A percentile compares a stretch with the other conserved stretches of the same genome.
phyloP scores from a whole-genome alignment of 1,140 invertebrate genomes.

The Euwallacea fornicatus region DNA sequence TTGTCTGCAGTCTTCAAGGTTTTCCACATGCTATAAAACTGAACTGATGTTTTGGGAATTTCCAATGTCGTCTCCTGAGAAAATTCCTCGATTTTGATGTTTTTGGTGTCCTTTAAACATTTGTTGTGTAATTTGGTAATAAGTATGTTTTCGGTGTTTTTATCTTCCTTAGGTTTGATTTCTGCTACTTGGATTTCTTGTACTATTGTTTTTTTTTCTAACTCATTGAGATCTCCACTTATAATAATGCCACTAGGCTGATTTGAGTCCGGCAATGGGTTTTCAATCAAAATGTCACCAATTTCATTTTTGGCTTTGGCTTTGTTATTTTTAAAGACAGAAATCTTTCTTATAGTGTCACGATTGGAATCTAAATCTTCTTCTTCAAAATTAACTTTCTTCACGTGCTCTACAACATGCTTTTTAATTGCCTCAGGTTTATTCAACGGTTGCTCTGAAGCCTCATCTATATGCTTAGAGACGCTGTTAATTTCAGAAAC shows the following conservation, averaged over 20 bases:
- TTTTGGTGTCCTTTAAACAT: constrained; percentile 28
- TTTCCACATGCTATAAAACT: constrained; percentile 46
- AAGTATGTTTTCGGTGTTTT: constrained; percentile 37
- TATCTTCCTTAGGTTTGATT: constrained; percentile 29
- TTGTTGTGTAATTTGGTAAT: constrained; percentile 16
- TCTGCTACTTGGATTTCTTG: neutral
- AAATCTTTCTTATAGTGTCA: constrained; percentile 7
- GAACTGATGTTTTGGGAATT: constrained; percentile 45
- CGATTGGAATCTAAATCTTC: neutral
- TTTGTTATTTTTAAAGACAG: constrained; percentile 33
- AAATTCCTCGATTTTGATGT: constrained; percentile 3
- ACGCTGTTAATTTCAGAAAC: constrained; percentile 44
- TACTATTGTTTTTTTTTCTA: constrained; percentile 37
- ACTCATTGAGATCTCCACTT: constrained; percentile 42
- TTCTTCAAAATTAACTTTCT: constrained; percentile 16
- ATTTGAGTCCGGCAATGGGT: constrained; percentile 19
- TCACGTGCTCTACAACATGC: constrained; percentile 35
- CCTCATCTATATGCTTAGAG: constrained; percentile 3
- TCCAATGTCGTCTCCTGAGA: constrained; percentile 21
- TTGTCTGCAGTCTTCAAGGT: constrained; percentile 37
- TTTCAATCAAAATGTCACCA: constrained; percentile 7
- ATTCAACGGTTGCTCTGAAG: neutral
- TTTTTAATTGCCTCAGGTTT: constrained; percentile 20
- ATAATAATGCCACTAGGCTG: constrained; percentile 28
- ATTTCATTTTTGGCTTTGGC: constrained; percentile 13